Evolutionary conservation across 2,113 vertebrate species (phyloP), one percentile per base, ranked within the genome.

Genomic region (Sula dactylatra): DNA sequence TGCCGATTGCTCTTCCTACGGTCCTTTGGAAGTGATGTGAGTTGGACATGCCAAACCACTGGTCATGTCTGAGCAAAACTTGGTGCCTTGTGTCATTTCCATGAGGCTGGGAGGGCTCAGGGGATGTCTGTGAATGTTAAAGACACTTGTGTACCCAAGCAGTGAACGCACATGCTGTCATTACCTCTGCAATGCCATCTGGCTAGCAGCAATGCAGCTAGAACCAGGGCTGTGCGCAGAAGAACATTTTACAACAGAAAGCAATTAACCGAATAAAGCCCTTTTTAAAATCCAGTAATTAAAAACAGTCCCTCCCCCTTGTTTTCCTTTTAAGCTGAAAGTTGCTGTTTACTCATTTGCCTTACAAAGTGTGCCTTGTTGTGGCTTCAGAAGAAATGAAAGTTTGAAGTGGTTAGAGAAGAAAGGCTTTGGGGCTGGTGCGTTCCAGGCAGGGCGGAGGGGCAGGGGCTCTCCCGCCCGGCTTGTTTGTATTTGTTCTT

Each of bases 291-390:
- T 82, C 82, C 94, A 52, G 92, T 97, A 96, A 97, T 97, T 97
- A 96, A 97, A 97, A 96, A 34, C 97, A 97, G 97, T 61, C 90
- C 96, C 95, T 94, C 93, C 96, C 88, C 76, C 96, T 97, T 96
- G 96, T 96, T 97, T 96, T 95, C 95, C 92, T 91, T 97, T 96
- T 83, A 92, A 97, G 96, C 96, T 66, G 79, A 95, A 91, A 94
- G 96, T 88, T 94, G 95, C 93, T 95, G 96, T 97, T 96, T 97
- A 94, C 95, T 97, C 93, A 97, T 97, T 97, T 97, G 96, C 96
- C 96, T 96, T 96, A 96, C 97, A 97, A 97, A 97, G 96, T 95
- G 94, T 93, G 95, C 97, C 97, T 97, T 97, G 94, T 97, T 97
- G 97, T 97, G 97, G 96, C 95, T 97, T 92, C 94, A 95, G 95